phyloP scores from a whole-genome alignment of 1,140 invertebrate species.

The Aphis gossypii region DNA sequence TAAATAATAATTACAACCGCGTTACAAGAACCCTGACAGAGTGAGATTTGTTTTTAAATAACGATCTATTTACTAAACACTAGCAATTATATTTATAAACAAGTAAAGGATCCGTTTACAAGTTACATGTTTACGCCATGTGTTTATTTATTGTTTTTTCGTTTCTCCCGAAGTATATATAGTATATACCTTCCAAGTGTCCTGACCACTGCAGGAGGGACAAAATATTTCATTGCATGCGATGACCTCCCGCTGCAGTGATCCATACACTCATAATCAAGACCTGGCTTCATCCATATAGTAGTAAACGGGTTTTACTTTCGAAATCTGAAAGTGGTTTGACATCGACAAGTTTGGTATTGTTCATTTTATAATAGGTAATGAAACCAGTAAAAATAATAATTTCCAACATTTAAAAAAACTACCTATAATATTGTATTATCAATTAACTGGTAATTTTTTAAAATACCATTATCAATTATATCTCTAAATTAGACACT shows the following conservation, averaged over 20 bases:
- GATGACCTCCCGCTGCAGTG: constrained; percentile 32
- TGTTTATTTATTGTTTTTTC: not conserved
- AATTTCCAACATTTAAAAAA: not conserved
- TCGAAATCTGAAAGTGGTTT: constrained; percentile 42
- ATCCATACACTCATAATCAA: not conserved
- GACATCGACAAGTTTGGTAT: constrained; percentile 30
- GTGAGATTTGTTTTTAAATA: constrained; percentile 12
- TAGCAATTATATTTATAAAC: not conserved
- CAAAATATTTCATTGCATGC: constrained; percentile 25
- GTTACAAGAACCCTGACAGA: not conserved
- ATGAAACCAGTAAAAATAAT: not conserved
- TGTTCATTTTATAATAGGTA: not conserved
- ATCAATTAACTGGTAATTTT: not conserved
- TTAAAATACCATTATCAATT: not conserved
- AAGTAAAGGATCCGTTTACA: not conserved
- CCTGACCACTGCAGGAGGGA: not conserved
- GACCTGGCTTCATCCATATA: not conserved
- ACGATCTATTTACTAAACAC: not conserved
- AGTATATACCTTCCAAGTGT: not conserved
- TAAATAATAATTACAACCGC: not conserved
- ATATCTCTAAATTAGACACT: too few species aligned
- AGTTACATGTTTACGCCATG: not conserved
- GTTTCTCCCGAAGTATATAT: not conserved
- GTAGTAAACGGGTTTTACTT: constrained; percentile 27
- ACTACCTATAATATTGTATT: not conserved